Percentiles rank a stretch among this genome's conserved stretches.
phyloP scores from a whole-genome alignment of 2,113 vertebrate species.

The Amazona guildingii region DNA sequence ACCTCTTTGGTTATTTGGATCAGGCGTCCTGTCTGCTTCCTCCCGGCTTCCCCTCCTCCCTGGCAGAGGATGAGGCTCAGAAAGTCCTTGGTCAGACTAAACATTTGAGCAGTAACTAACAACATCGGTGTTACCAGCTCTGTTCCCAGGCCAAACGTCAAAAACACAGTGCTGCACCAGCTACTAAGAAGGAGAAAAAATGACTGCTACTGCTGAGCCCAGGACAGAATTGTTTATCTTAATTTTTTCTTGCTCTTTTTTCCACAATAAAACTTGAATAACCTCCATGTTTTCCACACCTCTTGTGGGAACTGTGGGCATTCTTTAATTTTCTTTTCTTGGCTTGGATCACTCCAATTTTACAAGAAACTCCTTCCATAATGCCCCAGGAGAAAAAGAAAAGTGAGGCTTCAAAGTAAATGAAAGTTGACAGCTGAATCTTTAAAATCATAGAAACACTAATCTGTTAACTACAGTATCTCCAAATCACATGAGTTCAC shows the following conservation, averaged over 20 bases:
- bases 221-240: background rate
- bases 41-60: too few species aligned
- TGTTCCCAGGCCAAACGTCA: too few species aligned
- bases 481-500: background rate
- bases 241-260: background rate
- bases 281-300: background rate
- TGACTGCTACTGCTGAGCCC: too few species aligned
- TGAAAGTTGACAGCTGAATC: constrained; percentile 41
- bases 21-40: too few species aligned
- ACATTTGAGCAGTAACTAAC: too few species aligned
- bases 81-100: too few species aligned
- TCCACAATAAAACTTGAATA: background rate
- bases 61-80: too few species aligned
- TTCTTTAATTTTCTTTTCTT: constrained; percentile 16
- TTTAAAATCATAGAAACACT: constrained; percentile 30
- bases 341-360: constrained; percentile 26
- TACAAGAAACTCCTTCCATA: constrained; percentile 3
- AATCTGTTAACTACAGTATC: constrained; percentile 31
- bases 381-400: constrained; percentile 36
- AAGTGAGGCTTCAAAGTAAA: constrained; percentile 42
- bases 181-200: too few species aligned
- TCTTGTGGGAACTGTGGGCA: background rate
- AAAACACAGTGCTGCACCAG: too few species aligned
- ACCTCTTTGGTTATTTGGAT: too few species aligned
- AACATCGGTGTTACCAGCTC: too few species aligned